These are phyloP conservation scores for Pygmarrhopalites habei DNA, from an alignment of 1,140 invertebrate species.

Conservation along the genomic window DNA sequence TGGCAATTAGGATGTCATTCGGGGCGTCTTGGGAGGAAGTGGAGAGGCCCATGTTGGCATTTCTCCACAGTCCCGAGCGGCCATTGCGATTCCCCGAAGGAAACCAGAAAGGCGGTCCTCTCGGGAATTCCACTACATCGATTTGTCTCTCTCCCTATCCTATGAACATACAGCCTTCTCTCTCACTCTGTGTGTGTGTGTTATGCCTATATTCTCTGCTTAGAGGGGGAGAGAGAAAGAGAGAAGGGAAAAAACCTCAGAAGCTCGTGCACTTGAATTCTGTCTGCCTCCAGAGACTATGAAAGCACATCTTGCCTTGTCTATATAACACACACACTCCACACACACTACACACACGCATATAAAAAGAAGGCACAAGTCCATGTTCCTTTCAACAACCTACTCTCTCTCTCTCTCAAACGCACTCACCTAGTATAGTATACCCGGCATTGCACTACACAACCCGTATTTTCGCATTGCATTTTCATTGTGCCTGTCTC, in stretches of 20 bases:
- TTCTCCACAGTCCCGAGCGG: constrained; percentile 40
- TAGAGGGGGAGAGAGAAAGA: no score
- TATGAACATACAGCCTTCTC: constrained; percentile 19
- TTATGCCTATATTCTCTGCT: not conserved
- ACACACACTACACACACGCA: no score
- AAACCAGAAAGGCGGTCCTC: constrained; percentile 39
- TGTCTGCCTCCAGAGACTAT: no score
- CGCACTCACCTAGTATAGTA: not conserved
- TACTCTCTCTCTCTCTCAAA: constrained; percentile 2
- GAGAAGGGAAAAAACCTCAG: no score
- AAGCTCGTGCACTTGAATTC: no score
- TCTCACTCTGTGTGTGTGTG: constrained; percentile 8
- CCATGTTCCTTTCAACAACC: not conserved
- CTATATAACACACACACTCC: no score
- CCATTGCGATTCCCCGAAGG: constrained; percentile 41
- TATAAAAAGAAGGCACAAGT: no score
- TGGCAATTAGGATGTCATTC: constrained; percentile 36
- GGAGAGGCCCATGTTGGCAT: constrained; percentile 39
- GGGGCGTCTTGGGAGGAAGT: constrained; percentile 27
- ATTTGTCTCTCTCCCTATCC: constrained; percentile 27
- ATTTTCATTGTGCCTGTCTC: no score
- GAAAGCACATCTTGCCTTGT: no score
- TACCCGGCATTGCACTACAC: no score
- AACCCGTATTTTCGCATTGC: no score
- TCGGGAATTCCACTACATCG: constrained; percentile 40